Conservation (phyloP, 2,113 vertebrate species). For the Callospermophilus lateralis region DNA sequence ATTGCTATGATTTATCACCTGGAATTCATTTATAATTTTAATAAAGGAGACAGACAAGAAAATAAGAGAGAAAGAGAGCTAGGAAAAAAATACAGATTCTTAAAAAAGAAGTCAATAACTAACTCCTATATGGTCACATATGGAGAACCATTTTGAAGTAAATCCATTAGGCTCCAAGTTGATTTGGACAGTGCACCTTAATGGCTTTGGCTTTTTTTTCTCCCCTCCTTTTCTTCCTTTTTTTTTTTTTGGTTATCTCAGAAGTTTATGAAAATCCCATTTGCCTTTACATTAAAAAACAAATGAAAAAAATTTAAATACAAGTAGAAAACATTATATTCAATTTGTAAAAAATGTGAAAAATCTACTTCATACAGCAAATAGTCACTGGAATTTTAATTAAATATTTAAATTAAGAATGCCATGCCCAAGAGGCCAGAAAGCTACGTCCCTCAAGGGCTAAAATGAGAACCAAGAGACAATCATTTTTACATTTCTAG, state of each 20-base stretch:
- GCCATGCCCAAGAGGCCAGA: slow-evolving; percentile 74
- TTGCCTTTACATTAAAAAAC: slow-evolving; percentile 71
- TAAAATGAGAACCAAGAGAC: slow-evolving; percentile 21
- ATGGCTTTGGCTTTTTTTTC: slow-evolving; percentile 80
- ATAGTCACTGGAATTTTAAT: slow-evolving; percentile 85
- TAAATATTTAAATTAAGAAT: slow-evolving; percentile 86
- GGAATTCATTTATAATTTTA: background rate
- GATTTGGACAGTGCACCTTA: slow-evolving; percentile 68
- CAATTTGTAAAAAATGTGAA: slow-evolving; percentile 85
- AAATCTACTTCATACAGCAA: slow-evolving; percentile 85
- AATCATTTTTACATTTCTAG: slow-evolving; percentile 75
- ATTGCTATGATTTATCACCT: background rate
- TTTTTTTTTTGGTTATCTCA: slow-evolving; percentile 80
- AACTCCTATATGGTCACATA: background rate
- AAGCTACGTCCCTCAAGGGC: slow-evolving; percentile 61
- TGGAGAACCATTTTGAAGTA: background rate
- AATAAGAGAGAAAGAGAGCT: background rate
- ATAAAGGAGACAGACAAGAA: background rate
- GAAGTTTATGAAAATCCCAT: slow-evolving; percentile 54
- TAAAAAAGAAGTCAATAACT: background rate
- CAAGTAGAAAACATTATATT: slow-evolving; percentile 81
- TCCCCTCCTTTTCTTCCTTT: too few species aligned
- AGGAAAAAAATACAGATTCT: background rate
- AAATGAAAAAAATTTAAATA: slow-evolving; percentile 76
- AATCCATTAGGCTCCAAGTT: background rate